phyloP scores from a whole-genome alignment of 2,113 vertebrate genomes.

The Neogobius melanostomus region DNA sequence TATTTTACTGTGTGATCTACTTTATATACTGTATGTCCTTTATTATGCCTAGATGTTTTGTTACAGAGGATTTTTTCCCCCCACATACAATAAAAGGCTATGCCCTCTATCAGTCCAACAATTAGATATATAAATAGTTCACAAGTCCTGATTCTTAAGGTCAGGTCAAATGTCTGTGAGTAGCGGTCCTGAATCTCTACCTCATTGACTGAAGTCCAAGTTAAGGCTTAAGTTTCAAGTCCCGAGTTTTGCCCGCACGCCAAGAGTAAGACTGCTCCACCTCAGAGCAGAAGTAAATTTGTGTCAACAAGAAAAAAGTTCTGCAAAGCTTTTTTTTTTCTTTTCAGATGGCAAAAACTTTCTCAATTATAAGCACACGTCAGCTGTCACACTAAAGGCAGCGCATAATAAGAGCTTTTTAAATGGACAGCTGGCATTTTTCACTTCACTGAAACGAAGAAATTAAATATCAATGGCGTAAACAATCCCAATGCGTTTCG shows the following conservation, averaged over 20 bases:
- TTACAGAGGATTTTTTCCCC: too few relatives aligned
- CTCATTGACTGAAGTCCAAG: not conserved
- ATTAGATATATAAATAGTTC: too few relatives aligned
- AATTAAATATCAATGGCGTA: conserved; percentile 6
- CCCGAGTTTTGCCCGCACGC: not conserved
- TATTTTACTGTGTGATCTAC: too few relatives aligned
- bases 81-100: too few relatives aligned
- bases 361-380: not conserved
- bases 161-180: too few relatives aligned
- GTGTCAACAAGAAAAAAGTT: conserved; percentile 1
- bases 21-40: too few relatives aligned
- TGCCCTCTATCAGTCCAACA: too few relatives aligned
- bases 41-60: too few relatives aligned
- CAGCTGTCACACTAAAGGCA: not conserved
- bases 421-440: conserved; percentile 2
- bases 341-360: not conserved
- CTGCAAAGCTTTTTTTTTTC: too few relatives aligned
- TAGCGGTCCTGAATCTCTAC: too few relatives aligned
- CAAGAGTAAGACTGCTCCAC: not conserved
- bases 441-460: not conserved
- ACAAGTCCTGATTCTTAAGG: too few relatives aligned
- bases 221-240: not conserved
- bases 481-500: not conserved
- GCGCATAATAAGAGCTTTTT: not conserved
- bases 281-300: not conserved